Conservation (phyloP, 2,113 vertebrate species). For the Bos taurus region ARS-UCD2.0 NC_037355.1:28946001-28946500, state of each 20-base stretch:
- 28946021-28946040: neutral
- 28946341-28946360: neutral
- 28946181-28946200: neutral
- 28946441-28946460: neutral
- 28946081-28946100: neutral
- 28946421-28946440: neutral
- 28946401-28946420: neutral
- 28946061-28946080: neutral
- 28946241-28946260: neutral
- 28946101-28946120: neutral
- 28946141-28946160: neutral
- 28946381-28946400: neutral
- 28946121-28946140: neutral
- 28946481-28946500: neutral
- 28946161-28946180: neutral
- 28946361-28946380: neutral
- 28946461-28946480: neutral
- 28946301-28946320: neutral
- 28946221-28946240: neutral
- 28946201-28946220: neutral
- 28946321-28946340: neutral
- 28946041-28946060: neutral
- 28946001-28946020: neutral
- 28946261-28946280: neutral
- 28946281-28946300: neutral